A percentile compares a stretch with the other conserved stretches of the same genome.
phyloP scores from a whole-genome alignment of 2,888 invertebrate genomes.

The Epinotia demarniana region DNA sequence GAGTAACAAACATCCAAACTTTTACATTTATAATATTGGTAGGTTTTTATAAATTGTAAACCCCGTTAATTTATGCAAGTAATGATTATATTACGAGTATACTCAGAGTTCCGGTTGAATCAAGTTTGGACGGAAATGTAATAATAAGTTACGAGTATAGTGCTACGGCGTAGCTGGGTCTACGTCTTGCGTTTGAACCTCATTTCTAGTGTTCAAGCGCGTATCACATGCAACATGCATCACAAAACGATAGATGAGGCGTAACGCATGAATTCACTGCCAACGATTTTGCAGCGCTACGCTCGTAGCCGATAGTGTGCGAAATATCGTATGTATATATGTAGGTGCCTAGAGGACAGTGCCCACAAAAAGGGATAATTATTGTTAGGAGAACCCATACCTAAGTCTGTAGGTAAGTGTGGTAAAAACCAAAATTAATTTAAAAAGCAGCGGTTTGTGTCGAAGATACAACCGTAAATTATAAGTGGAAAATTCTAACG shows the following conservation, averaged over 20 bases:
- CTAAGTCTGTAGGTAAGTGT: background rate
- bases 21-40: too few relatives aligned
- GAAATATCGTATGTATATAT: too few relatives aligned
- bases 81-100: too few relatives aligned
- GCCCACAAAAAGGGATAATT: background rate
- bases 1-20: too few relatives aligned
- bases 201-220: background rate
- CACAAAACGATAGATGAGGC: background rate
- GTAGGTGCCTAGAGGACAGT: too few relatives aligned
- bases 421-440: background rate
- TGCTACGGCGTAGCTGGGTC: conserved; percentile 9
- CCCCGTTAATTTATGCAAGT: too few relatives aligned
- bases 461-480: too few relatives aligned
- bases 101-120: too few relatives aligned
- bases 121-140: background rate
- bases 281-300: too few relatives aligned
- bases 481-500: too few relatives aligned
- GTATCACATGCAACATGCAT: background rate
- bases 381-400: background rate
- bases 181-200: background rate
- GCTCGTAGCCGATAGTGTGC: too few relatives aligned
- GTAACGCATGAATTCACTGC: background rate
- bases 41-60: too few relatives aligned
- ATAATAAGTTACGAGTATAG: background rate
- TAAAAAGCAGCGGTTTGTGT: background rate